Percentiles rank a stretch among this genome's conserved stretches.
Conservation (phyloP, 2,888 invertebrate genomes). For the Serripes groenlandicus region DNA sequence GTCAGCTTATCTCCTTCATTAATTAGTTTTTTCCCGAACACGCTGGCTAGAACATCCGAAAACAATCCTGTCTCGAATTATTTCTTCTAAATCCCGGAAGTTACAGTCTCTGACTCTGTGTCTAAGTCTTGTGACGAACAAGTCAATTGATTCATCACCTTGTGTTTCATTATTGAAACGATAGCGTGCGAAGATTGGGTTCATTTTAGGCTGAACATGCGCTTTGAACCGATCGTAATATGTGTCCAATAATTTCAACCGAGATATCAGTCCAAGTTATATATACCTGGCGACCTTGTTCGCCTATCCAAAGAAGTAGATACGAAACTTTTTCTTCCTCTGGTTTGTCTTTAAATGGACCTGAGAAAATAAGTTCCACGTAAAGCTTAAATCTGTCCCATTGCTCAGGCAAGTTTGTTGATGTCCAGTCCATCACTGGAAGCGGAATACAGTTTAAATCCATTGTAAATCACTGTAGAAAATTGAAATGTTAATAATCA, state of each 20-base stretch:
- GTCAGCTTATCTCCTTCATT: slow-evolving; percentile 29
- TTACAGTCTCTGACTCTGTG: neutral
- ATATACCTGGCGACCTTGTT: slow-evolving; percentile 15
- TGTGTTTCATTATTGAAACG: slow-evolving; percentile 4
- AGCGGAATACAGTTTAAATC: neutral
- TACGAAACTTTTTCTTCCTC: slow-evolving; percentile 2
- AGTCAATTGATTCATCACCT: neutral
- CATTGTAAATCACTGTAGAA: neutral
- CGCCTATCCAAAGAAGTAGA: slow-evolving; percentile 17
- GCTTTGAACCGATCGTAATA: slow-evolving; percentile 13
- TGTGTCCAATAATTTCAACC: neutral
- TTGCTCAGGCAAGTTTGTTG: neutral
- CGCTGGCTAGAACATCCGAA: neutral
- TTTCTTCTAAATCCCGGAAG: neutral
- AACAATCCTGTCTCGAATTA: slow-evolving; percentile 18
- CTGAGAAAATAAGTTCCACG: slow-evolving; percentile 15
- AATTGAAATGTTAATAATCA: too few relatives aligned
- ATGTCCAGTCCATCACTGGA: slow-evolving; percentile 6
- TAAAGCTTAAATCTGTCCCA: slow-evolving; percentile 13
- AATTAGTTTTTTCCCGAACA: slow-evolving; percentile 4
- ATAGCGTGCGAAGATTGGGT: slow-evolving; percentile 12
- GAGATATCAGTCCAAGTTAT: neutral
- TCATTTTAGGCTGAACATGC: slow-evolving; percentile 15
- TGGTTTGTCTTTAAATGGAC: neutral
- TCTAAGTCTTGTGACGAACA: neutral